phyloP scores from a whole-genome alignment of 2,113 vertebrate species.

The Aplodontia rufa region DNA sequence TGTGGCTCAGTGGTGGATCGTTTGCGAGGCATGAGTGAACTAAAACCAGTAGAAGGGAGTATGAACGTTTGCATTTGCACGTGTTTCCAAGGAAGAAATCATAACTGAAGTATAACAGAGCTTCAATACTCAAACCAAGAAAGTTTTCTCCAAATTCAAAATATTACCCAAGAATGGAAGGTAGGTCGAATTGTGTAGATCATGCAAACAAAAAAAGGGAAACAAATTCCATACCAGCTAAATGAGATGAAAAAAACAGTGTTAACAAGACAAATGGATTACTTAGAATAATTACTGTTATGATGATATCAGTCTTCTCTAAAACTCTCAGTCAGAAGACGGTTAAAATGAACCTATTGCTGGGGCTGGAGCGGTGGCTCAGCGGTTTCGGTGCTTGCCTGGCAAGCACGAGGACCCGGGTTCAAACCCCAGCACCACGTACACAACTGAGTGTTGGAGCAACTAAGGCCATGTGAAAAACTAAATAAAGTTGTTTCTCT shows the following conservation, averaged over 20 bases:
- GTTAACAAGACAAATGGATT: neutral
- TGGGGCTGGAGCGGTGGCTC: no score
- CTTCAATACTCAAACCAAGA: neutral
- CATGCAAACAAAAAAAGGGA: neutral
- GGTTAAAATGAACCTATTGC: neutral
- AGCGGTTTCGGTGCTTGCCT: no score
- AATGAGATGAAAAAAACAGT: neutral
- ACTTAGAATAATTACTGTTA: neutral
- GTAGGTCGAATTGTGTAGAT: neutral
- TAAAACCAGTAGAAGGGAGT: no score
- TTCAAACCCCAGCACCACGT: no score
- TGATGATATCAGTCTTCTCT: neutral
- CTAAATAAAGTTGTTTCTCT: no score
- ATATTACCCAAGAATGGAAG: neutral
- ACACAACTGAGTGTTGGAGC: no score
- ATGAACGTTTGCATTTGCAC: neutral
- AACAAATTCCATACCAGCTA: neutral
- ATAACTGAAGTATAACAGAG: neutral
- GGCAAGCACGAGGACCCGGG: no score
- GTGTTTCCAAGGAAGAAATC: neutral
- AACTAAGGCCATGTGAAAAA: no score
- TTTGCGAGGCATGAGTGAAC: no score
- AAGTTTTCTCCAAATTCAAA: neutral
- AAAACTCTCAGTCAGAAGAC: neutral
- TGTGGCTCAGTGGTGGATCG: no score